Percentiles rank a stretch among this genome's conserved stretches.
Conservation (phyloP, 2,113 vertebrate species). For the Emberiza fucata region DNA sequence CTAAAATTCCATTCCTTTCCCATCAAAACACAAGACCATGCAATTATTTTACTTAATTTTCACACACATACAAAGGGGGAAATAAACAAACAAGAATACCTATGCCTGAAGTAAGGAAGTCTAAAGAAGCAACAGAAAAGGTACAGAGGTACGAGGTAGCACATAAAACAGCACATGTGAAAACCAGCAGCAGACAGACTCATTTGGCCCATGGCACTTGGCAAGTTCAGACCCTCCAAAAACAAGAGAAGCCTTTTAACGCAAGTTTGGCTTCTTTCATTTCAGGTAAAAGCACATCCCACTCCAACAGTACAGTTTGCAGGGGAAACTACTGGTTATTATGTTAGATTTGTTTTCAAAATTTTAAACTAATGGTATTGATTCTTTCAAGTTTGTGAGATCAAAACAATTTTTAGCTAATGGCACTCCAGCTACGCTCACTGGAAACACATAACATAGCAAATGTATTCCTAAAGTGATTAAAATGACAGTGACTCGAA, state of each 20-base stretch:
- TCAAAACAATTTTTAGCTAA: conserved; percentile 8
- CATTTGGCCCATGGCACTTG: background rate
- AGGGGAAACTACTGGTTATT: background rate
- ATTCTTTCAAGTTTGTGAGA: background rate
- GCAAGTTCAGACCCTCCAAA: background rate
- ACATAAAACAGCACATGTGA: background rate
- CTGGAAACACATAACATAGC: background rate
- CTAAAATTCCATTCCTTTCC: background rate
- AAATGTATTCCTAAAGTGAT: conserved; percentile 1
- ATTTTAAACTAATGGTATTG: background rate
- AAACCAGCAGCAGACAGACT: background rate
- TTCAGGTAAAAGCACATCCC: background rate
- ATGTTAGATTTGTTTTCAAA: background rate
- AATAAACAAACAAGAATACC: background rate
- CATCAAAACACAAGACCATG: background rate
- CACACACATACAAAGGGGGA: background rate
- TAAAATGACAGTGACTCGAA: background rate
- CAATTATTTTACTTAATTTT: background rate
- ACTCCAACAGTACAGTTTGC: background rate
- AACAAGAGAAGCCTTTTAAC: background rate
- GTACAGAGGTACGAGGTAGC: fast-evolving
- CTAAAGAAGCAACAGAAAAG: background rate
- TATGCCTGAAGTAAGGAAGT: background rate
- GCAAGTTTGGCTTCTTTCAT: background rate
- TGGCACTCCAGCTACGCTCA: background rate